Conservation (phyloP, 2,113 vertebrate species). For the Rhadina sibilatrix region DNA sequence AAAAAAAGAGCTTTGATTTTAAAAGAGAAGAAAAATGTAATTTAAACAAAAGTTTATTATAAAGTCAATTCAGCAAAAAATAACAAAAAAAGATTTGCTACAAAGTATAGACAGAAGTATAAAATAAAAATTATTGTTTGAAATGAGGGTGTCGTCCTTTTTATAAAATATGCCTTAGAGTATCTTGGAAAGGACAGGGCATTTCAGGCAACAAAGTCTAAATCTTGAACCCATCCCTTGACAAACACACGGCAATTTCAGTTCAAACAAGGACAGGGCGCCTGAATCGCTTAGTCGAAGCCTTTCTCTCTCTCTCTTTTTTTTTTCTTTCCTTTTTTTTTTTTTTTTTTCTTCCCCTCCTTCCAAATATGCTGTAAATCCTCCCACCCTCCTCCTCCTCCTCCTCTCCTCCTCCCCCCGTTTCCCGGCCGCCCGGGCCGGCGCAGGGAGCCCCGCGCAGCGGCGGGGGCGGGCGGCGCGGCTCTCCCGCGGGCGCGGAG, state of each 20-base stretch:
- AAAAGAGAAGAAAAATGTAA: slow-evolving; percentile 82
- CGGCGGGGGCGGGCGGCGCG: neutral
- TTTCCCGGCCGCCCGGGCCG: neutral
- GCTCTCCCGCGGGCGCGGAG: neutral
- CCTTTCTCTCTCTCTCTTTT: neutral
- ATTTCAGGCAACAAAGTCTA: neutral
- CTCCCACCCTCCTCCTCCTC: neutral
- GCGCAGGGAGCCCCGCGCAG: neutral
- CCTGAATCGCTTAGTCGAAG: neutral
- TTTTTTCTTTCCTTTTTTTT: no score
- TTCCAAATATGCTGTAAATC: neutral
- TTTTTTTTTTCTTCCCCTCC: neutral
- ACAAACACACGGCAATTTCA: neutral
- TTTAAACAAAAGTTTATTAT: slow-evolving; percentile 89
- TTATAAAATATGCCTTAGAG: slow-evolving; percentile 3
- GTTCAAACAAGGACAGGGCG: slow-evolving; percentile 32
- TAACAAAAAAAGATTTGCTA: slow-evolving; percentile 79
- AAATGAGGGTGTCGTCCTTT: slow-evolving; percentile 77
- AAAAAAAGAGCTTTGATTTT: slow-evolving; percentile 78
- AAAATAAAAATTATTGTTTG: slow-evolving; percentile 96
- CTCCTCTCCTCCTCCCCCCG: neutral
- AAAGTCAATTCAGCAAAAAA: slow-evolving; percentile 82
- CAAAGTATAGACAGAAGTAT: slow-evolving; percentile 89
- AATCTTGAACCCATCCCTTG: neutral
- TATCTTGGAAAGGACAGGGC: neutral